Evolutionary conservation across 2,113 vertebrate genomes (phyloP).

Genomic region (Rhombomys opimus): DNA sequence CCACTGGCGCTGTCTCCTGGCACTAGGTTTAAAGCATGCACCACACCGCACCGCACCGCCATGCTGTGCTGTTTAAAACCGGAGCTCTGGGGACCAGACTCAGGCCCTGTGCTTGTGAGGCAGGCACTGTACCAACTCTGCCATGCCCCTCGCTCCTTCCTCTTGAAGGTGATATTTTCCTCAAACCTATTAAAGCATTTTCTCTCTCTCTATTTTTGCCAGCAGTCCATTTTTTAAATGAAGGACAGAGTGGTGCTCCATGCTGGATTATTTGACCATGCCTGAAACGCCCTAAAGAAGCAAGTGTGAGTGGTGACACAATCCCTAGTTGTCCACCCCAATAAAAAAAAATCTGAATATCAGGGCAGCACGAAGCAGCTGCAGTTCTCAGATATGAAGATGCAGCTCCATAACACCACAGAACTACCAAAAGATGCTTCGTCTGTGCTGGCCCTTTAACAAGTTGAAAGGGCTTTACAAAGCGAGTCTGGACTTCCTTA

Average conservation of each 20-base stretch:
- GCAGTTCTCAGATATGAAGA: conserved; percentile 13
- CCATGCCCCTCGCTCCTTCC: not conserved
- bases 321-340: not conserved
- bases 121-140: too few species aligned
- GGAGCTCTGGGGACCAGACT: not conserved
- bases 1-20: not conserved
- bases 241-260: not conserved
- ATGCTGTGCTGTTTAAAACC: not conserved
- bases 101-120: not conserved
- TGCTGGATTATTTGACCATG: conserved; percentile 27
- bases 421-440: not conserved
- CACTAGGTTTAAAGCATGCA: not conserved
- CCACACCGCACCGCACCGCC: too few species aligned
- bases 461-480: not conserved
- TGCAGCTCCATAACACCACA: not conserved
- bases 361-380: not conserved
- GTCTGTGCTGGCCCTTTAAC: not conserved
- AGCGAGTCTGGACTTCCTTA: not conserved
- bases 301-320: not conserved
- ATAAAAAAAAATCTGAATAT: not conserved
- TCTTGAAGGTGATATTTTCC: conserved; percentile 17
- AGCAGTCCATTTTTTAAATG: not conserved
- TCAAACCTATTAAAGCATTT: not conserved
- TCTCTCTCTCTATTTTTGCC: conserved; percentile 9
- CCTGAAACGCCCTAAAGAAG: not conserved